Evolutionary conservation across 2,888 invertebrate species (phyloP), one percentile per base, ranked within the genome.

Genomic region (Tromatobia lineatoria): DNA sequence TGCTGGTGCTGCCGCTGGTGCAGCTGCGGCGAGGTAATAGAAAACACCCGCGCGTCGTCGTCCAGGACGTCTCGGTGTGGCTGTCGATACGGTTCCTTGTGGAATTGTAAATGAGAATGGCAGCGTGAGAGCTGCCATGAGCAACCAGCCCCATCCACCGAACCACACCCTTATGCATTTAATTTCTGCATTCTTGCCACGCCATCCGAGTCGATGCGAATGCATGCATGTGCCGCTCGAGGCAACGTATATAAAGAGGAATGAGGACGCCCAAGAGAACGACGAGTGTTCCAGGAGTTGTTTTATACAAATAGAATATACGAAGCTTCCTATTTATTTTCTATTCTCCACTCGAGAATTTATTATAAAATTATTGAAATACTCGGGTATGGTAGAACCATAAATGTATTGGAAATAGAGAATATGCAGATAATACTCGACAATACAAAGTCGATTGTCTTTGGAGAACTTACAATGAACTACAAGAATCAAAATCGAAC

Each of bases 51-150:
- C 54, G 70, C 77, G 52, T 83, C 79, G 75, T 57, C 80, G 61
- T 77, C 52, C 38, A 54, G 54, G 50, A 69, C 69, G 76, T 64
- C 81, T 64, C 70, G 38, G 29, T 38, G 59, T 83, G 74, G 71
- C 85, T 84, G 89, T 89, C 89, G 87, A 90, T 89, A 86, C 86
- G 85, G 67, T 81, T 79, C 83, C 83, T 85, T 57, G 78, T 82
- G 81, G 89, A 90, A 90, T 90, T 87, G 86, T 86, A 88, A 86
- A 89, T 88, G 85, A 89, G 86, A 79, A 69, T 64, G 70, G 61
- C 57, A 70, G 18, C 52, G 71, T 52, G 59, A 73, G 42, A 57
- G 20, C 57, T 42, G 79, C 23, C 42, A 38, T 64, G 69, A 69
- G 78, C 64, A 73, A 64, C 70, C 67, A 78, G 25, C 20, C 18